Conservation (phyloP, 2,797 vertebrate species). For the Ara ararauna region DNA sequence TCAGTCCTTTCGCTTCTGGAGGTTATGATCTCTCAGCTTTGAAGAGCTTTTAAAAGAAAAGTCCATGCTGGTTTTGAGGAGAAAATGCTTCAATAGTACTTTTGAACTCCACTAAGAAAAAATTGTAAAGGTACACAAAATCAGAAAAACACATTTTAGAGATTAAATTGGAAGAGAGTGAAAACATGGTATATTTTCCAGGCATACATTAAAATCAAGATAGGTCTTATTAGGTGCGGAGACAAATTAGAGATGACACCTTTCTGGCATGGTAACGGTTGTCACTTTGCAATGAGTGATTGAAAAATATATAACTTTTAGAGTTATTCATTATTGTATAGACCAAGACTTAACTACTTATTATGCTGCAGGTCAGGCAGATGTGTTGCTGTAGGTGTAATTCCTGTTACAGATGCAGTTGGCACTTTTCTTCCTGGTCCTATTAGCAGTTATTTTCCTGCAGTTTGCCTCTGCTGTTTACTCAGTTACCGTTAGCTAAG, state of each 20-base stretch:
- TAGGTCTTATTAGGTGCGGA: background rate
- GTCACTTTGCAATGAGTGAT: background rate
- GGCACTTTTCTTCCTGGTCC: background rate
- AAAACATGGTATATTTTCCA: background rate
- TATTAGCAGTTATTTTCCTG: slow-evolving; percentile 3
- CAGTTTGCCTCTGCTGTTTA: background rate
- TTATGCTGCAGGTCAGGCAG: background rate
- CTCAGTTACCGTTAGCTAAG: background rate
- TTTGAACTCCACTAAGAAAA: background rate
- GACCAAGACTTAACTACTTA: background rate
- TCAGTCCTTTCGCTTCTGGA: background rate
- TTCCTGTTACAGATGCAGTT: background rate
- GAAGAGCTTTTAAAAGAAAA: background rate
- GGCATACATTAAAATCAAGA: background rate
- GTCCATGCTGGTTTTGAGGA: background rate
- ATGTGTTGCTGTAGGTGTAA: background rate
- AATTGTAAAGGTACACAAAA: background rate
- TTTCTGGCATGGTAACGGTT: background rate
- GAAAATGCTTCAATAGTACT: background rate
- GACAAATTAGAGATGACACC: background rate
- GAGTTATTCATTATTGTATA: background rate
- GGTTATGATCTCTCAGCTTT: background rate
- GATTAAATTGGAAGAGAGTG: background rate
- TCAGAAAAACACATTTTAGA: background rate
- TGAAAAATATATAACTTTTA: background rate